These are phyloP conservation scores for Caprella mutica DNA, from an alignment of 2,888 invertebrate species.

Conservation along the genomic window DNA sequence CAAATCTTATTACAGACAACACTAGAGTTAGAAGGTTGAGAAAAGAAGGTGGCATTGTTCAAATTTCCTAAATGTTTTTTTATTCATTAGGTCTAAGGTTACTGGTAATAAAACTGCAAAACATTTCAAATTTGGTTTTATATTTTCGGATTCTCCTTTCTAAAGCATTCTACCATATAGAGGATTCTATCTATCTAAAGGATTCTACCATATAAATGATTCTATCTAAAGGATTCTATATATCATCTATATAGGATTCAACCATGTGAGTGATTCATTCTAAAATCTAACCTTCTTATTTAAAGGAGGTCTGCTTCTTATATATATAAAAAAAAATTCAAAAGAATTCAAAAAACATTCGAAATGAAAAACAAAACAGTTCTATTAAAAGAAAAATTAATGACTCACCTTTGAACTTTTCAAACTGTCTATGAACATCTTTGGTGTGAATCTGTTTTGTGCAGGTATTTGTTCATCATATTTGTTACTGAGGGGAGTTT, in stretches of 20 bases:
- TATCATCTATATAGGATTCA: no score
- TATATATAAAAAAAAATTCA: no score
- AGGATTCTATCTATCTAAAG: not conserved
- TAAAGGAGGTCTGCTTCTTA: no score
- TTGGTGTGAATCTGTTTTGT: conserved; percentile 68
- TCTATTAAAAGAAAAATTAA: no score
- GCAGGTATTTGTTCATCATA: conserved; percentile 77
- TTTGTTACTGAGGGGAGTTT: conserved; percentile 73
- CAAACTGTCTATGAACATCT: conserved; percentile 71
- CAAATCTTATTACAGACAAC: not conserved
- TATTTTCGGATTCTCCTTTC: not conserved
- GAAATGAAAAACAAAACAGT: no score
- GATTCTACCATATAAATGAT: not conserved
- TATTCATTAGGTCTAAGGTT: not conserved
- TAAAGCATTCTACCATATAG: not conserved
- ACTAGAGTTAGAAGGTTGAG: no score
- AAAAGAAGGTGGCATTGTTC: not conserved
- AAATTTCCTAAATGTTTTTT: not conserved
- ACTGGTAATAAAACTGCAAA: no score
- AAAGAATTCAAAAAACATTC: no score
- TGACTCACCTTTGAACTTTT: conserved; percentile 69
- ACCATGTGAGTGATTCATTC: no score
- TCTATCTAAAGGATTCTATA: no score
- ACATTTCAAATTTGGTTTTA: no score
- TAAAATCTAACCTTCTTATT: no score